phyloP scores from a whole-genome alignment of 2,113 vertebrate genomes.

The Podocnemis expansa region DNA sequence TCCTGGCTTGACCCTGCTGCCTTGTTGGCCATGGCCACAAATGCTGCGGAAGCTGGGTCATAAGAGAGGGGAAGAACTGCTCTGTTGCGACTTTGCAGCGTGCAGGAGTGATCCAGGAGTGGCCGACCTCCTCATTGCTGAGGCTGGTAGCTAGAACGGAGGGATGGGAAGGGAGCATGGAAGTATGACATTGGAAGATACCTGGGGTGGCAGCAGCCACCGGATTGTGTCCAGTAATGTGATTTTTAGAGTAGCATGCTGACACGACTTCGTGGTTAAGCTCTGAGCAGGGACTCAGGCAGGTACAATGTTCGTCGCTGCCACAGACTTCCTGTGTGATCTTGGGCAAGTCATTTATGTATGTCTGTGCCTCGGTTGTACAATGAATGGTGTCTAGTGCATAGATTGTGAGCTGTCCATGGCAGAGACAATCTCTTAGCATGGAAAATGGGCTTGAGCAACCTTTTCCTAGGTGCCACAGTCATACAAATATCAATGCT shows the following conservation, averaged over 20 bases:
- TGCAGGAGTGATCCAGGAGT: too few species aligned
- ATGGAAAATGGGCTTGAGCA: background rate
- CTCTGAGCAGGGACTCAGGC: background rate
- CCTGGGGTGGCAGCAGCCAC: too few species aligned
- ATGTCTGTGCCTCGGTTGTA: background rate
- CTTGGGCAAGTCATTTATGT: fast-evolving
- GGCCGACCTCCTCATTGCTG: too few species aligned
- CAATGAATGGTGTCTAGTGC: background rate
- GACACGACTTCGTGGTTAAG: background rate
- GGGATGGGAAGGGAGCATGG: background rate
- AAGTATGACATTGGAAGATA: too few species aligned
- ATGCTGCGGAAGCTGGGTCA: too few species aligned
- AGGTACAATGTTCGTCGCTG: fast-evolving
- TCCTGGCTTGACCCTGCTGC: too few species aligned
- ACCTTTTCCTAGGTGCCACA: background rate
- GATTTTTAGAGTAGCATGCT: background rate
- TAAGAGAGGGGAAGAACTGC: too few species aligned
- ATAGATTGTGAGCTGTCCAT: background rate
- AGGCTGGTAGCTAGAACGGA: background rate
- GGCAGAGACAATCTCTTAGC: background rate
- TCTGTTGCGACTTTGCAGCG: too few species aligned
- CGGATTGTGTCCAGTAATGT: background rate
- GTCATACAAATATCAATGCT: background rate
- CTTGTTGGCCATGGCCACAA: too few species aligned
- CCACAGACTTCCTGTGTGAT: fast-evolving